Conservation (phyloP, 2,888 invertebrate species). For the Andrena hattorfiana region DNA sequence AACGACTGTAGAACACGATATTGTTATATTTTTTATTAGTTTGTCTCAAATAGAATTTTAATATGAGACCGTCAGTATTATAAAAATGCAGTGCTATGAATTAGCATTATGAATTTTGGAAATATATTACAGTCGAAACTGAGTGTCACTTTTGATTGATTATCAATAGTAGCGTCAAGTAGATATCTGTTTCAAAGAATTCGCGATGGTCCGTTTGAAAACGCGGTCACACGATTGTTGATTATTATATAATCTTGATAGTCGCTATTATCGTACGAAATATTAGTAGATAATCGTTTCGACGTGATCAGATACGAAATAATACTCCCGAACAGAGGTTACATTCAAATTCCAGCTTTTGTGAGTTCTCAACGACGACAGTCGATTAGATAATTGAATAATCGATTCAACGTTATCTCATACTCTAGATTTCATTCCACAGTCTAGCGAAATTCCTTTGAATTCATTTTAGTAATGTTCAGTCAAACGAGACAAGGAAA, state of each 20-base stretch:
- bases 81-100: no score
- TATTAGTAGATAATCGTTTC: neutral
- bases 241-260: neutral
- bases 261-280: neutral
- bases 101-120: no score
- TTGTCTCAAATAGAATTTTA: no score
- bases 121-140: no score
- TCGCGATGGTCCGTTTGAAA: neutral
- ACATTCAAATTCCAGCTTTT: neutral
- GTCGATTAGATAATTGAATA: constrained; percentile 73
- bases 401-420: constrained; percentile 68
- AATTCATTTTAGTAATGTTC: neutral
- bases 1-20: no score
- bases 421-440: neutral
- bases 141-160: neutral
- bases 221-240: neutral
- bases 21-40: no score
- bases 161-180: neutral
- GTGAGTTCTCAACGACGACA: constrained; percentile 19
- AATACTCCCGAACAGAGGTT: neutral
- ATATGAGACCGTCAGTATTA: no score
- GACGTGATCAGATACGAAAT: neutral
- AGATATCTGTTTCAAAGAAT: neutral
- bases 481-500: neutral
- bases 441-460: neutral